Conservation (phyloP, 1,140 invertebrate genomes). For the Trissolcus basalis region DNA sequence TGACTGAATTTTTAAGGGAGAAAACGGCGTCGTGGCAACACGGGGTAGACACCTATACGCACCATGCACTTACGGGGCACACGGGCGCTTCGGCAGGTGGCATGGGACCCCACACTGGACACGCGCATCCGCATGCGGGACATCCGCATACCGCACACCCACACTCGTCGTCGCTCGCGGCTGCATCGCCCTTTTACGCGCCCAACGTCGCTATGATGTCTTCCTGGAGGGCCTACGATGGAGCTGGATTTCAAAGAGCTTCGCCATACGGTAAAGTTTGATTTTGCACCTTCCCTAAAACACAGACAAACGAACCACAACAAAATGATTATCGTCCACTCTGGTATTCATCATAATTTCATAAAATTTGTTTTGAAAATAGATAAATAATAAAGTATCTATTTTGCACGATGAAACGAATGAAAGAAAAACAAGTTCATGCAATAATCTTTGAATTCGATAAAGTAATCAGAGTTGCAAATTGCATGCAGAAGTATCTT, state of each 20-base stretch:
- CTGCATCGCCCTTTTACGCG: conserved; percentile 80
- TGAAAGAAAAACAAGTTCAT: conserved; percentile 11
- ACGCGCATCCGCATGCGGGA: conserved; percentile 68
- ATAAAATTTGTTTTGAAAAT: no score
- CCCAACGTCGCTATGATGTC: conserved; percentile 86
- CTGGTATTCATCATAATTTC: no score
- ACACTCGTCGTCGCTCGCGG: conserved; percentile 73
- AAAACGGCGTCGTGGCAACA: conserved; percentile 75
- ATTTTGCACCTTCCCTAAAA: not conserved
- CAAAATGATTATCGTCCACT: no score
- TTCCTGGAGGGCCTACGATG: conserved; percentile 86
- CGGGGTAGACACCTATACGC: conserved; percentile 73
- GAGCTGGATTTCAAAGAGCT: conserved; percentile 82
- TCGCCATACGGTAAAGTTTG: conserved; percentile 81
- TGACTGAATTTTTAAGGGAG: conserved; percentile 60
- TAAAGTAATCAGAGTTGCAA: conserved; percentile 52
- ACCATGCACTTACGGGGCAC: conserved; percentile 72
- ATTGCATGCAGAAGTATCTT: conserved; percentile 47
- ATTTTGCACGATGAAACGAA: not conserved
- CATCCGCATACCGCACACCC: conserved; percentile 72
- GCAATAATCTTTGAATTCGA: conserved; percentile 33
- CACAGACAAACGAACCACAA: no score
- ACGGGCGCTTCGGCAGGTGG: conserved; percentile 66
- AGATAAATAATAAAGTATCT: no score
- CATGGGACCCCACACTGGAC: conserved; percentile 69